phyloP scores from a whole-genome alignment of 2,113 vertebrate species.

The Halichoeres trimaculatus region DNA sequence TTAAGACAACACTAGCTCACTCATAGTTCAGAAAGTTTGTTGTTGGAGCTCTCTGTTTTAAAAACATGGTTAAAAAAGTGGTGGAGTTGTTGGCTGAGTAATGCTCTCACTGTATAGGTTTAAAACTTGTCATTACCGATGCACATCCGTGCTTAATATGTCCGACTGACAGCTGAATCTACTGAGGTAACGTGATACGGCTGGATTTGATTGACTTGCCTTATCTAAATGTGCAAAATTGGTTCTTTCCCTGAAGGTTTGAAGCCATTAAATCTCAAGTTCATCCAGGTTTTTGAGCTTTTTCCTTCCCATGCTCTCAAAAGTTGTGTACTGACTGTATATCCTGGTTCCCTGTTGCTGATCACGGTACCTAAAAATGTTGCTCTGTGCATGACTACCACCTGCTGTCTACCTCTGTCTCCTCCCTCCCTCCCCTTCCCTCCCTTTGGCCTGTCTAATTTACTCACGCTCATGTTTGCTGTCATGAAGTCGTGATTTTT shows the following conservation, averaged over 20 bases:
- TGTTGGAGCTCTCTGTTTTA: too few relatives aligned
- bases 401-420: slow-evolving; percentile 75
- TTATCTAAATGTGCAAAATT: background rate
- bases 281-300: background rate
- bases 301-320: background rate
- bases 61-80: too few relatives aligned
- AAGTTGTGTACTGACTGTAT: background rate
- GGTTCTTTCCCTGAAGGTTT: background rate
- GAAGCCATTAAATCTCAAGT: background rate
- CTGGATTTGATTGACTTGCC: background rate
- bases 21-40: too few relatives aligned
- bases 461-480: slow-evolving; percentile 71
- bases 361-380: slow-evolving; percentile 56
- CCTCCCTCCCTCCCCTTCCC: slow-evolving; percentile 37
- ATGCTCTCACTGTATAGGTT: too few relatives aligned
- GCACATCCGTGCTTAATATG: too few relatives aligned
- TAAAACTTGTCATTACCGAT: too few relatives aligned
- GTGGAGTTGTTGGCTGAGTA: too few relatives aligned
- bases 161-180: background rate
- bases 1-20: too few relatives aligned
- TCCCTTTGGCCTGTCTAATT: slow-evolving; percentile 15
- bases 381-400: slow-evolving; percentile 77
- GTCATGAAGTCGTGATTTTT: slow-evolving; percentile 81
- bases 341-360: slow-evolving; percentile 12
- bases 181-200: background rate